Evolutionary conservation across 2,113 vertebrate genomes (phyloP), one percentile per base, ranked within the genome.

Genomic region (Pandion haliaetus): DNA sequence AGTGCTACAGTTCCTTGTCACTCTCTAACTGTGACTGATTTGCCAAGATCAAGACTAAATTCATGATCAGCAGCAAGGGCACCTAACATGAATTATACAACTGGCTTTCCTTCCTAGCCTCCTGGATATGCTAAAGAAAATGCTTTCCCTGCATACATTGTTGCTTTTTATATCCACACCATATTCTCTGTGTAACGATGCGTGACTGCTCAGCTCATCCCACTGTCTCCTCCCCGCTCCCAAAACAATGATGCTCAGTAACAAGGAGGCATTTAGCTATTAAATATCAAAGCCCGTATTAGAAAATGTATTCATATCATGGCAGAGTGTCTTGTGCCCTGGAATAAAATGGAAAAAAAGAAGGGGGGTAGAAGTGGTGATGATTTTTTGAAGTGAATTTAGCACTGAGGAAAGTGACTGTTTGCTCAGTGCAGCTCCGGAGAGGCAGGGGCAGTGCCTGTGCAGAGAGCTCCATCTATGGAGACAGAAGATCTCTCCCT

Each of bases 61-160:
- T 97, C 93, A 89, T 1, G 15, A 93, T 88, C 90, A 92, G 90
- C 2, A 9, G 80, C 92, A 96, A 97, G 91, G 86, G 88, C 94
- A 89, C 70, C 91, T 93, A 89, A 50, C 57, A 72, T 91, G 88
- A 95, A 96, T 97, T 95, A 95, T 76, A 95, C 88, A 94, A 59
- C 77, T 49, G 81, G 67, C 49, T 96, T 95, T 92, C 49, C 52
- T 79, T 82, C 65, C 61, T 4, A 23, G 88, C 34, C 65, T 91
- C 65, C 49, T 5, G 29, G 69, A 72, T 44, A 65, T 0, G 0
- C 52, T 38, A 9, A 65, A 34, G 70, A 79, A 95, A 90, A 79
- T 17, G 28, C 81, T 54, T 80, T 85, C 66, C 57, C 88, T 73
- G 85, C 52, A 61, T 63, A 79, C 83, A 26, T 14, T 40, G 38